Evolutionary conservation across 2,113 vertebrate species (phyloP).

Genomic region (Sebastes fasciatus): DNA sequence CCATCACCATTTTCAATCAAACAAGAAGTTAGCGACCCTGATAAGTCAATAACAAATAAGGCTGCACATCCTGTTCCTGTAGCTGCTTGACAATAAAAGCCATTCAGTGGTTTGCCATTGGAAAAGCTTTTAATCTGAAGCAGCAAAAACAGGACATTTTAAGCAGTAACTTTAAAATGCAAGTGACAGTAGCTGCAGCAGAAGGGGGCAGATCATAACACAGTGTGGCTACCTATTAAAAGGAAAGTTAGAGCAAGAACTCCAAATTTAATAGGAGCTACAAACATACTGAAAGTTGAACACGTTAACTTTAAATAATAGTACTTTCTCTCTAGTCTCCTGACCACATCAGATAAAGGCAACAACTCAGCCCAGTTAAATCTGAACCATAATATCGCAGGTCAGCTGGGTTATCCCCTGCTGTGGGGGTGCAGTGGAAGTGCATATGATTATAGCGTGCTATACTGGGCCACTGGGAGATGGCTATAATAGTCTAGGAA

Average conservation of each 20-base stretch:
- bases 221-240: neutral
- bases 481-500: conserved; percentile 6
- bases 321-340: conserved; percentile 1
- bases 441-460: conserved; percentile 52
- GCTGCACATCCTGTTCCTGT: neutral
- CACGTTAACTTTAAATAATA: neutral
- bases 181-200: accelerated
- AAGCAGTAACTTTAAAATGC: too few relatives aligned
- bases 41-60: neutral
- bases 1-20: neutral
- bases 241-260: neutral
- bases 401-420: conserved; percentile 52
- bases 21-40: neutral
- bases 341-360: conserved; percentile 14
- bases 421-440: conserved; percentile 22
- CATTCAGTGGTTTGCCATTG: neutral
- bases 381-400: conserved; percentile 38
- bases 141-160: neutral
- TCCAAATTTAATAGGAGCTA: neutral
- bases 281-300: neutral
- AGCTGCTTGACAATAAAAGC: neutral
- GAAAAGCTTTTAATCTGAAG: neutral
- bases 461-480: conserved; percentile 16
- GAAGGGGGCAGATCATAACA: too few relatives aligned
- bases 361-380: neutral